Base-by-base conservation (phyloP, 2,113 vertebrate species). In the Pavo muticus region DNA sequence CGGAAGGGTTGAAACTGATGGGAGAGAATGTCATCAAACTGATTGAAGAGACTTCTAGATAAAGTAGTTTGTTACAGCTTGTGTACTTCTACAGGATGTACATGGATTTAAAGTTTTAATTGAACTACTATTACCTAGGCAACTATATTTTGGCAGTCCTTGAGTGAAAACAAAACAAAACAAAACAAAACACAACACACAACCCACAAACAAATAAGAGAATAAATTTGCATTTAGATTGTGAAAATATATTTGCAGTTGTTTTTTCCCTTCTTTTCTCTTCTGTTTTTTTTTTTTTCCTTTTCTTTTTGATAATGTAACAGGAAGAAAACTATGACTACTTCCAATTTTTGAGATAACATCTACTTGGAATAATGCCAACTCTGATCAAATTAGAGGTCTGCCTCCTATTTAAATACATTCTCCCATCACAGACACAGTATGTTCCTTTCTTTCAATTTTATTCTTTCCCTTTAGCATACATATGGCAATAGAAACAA, bases 401-500 rank as follows among this genome's bases (percentile, higher is more conserved):
- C 32, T 90, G 60, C 24, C 47, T 93, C 7, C 78, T 93, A 90
- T 87, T 93, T 90, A 88, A 93, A 88, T 87, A 65, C 9, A 79
- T 95, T 84, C 10, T 87, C 15, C 29, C 50, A 80, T 84, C 25
- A 50, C 56, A 90, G 44, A 68, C 70, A 68, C 24, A 94, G 65
- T 65, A 85, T 83, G 56, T 71, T 88, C 54, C 9, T 54, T 78
- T 90, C 73, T 90, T 37, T 27, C 57, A 56, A 11, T 73, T 91
- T 88, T 88, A 39, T 90, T 73, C 29, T 71, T 93, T 87, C 80
- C 71, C 77, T 69, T 14, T 87, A 52, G 50, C 24, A 8, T 85
- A 44, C 80, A 56, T 90, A 74, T 64, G 60, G 52, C 64, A 87
- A 80, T 32, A 94, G 88, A 95, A 95, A 91, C 47, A 95, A 91